Percentiles rank a stretch among this genome's conserved stretches.
These are phyloP conservation scores for Gryon sp. DNA, from an alignment of 1,140 invertebrate species.

Conservation along the genomic window DNA sequence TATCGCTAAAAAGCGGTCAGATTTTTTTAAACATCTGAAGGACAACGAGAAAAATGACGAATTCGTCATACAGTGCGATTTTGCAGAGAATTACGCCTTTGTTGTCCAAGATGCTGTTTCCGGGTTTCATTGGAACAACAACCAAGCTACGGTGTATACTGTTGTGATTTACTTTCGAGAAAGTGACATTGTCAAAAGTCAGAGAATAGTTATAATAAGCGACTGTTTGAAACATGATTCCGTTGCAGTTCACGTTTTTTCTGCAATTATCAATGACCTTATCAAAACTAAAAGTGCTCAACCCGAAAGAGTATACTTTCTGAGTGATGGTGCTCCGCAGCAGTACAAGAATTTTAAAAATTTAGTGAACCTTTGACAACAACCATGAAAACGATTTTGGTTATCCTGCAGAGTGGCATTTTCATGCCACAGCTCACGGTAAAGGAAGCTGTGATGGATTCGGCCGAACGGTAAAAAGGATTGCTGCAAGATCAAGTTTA, in stretches of 20 bases:
- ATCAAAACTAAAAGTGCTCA: slow-evolving; percentile 27
- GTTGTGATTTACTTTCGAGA: too few relatives aligned
- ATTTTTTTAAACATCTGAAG: slow-evolving; percentile 47
- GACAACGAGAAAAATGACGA: slow-evolving; percentile 29
- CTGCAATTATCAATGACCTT: slow-evolving; percentile 26
- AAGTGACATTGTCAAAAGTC: too few relatives aligned
- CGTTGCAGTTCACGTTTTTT: slow-evolving; percentile 28
- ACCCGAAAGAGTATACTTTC: slow-evolving; percentile 37
- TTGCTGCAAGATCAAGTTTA: slow-evolving; percentile 18
- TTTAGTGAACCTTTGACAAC: slow-evolving; percentile 33
- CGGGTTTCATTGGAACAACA: too few relatives aligned
- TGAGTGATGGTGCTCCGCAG: slow-evolving; percentile 40
- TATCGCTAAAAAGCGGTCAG: slow-evolving; percentile 58
- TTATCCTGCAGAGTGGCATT: slow-evolving; percentile 3
- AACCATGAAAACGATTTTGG: slow-evolving; percentile 17
- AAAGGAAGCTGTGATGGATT: slow-evolving; percentile 28
- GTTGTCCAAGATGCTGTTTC: too few relatives aligned
- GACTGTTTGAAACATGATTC: slow-evolving; percentile 42
- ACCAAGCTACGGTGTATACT: too few relatives aligned
- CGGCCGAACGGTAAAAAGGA: slow-evolving; percentile 33
- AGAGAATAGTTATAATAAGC: slow-evolving; percentile 35
- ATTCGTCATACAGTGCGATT: slow-evolving; percentile 60
- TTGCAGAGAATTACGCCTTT: slow-evolving; percentile 70
- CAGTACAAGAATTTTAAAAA: slow-evolving; percentile 65
- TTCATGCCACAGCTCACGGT: slow-evolving; percentile 16